Percentiles rank a stretch among this genome's conserved stretches.
These are phyloP conservation scores for Gymnodraco acuticeps DNA, from an alignment of 2,797 vertebrate species.

Conservation along the genomic window DNA sequence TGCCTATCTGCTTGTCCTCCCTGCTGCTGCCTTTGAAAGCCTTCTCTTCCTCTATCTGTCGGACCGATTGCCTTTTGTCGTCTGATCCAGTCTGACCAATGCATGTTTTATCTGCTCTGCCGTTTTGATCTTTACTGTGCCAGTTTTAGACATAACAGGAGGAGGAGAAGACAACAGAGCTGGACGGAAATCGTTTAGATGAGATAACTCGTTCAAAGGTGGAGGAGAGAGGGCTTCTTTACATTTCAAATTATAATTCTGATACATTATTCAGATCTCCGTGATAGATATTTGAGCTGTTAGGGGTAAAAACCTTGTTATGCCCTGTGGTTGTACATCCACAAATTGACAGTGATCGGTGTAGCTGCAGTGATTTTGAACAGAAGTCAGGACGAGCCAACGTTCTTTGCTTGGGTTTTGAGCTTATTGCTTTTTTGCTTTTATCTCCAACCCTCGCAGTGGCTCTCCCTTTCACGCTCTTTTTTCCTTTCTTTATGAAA, in stretches of 20 bases:
- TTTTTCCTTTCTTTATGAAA: slow-evolving; percentile 23
- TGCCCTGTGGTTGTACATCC: slow-evolving; percentile 18
- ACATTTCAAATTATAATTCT: slow-evolving; percentile 28
- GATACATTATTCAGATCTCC: slow-evolving; percentile 30
- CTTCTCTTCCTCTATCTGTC: slow-evolving; percentile 44
- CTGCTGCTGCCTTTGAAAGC: slow-evolving; percentile 41
- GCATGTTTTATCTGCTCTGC: slow-evolving; percentile 52
- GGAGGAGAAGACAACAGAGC: slow-evolving; percentile 19
- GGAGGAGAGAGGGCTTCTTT: background rate
- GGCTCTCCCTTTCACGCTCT: slow-evolving; percentile 4
- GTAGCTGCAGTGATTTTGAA: slow-evolving; percentile 40
- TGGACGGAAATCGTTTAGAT: background rate
- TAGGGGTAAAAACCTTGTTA: slow-evolving; percentile 22
- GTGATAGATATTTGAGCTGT: slow-evolving; percentile 22
- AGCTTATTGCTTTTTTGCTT: slow-evolving; percentile 35
- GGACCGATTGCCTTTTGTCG: slow-evolving; percentile 49
- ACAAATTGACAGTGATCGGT: slow-evolving; percentile 17
- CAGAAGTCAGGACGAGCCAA: slow-evolving; percentile 34
- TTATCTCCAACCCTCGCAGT: slow-evolving; percentile 40
- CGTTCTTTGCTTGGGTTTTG: slow-evolving; percentile 22
- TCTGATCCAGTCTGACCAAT: slow-evolving; percentile 53
- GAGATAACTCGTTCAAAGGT: background rate
- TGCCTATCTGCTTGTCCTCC: slow-evolving; percentile 57
- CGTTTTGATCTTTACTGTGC: slow-evolving; percentile 55
- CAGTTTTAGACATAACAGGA: slow-evolving; percentile 38